phyloP scores from a whole-genome alignment of 2,113 vertebrate genomes.

The Malurus alboscapulatus region DNA sequence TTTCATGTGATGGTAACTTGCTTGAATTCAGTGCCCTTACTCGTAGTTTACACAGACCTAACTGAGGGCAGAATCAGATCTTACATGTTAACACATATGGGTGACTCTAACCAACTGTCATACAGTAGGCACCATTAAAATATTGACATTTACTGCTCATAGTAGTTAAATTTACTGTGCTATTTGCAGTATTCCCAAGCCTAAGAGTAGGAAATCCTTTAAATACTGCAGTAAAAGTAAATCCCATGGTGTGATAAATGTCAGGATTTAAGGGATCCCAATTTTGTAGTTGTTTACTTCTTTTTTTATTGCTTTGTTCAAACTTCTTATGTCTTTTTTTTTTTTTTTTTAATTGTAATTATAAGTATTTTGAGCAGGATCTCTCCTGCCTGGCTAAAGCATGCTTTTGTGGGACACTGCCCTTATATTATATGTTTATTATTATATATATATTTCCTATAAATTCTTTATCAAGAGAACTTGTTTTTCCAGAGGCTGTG shows the following conservation, averaged over 20 bases:
- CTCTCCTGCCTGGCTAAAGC: not conserved
- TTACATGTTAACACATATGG: not conserved
- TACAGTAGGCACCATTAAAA: constrained; percentile 61
- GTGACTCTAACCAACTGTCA: constrained; percentile 39
- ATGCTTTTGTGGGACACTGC: not conserved
- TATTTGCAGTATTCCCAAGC: constrained; percentile 60
- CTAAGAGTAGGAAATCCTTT: constrained; percentile 60
- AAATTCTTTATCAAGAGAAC: not conserved
- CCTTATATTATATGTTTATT: too few species aligned
- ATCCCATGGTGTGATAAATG: constrained; percentile 64
- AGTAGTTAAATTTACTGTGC: constrained; percentile 63
- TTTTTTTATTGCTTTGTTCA: not conserved
- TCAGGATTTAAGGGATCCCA: constrained; percentile 43
- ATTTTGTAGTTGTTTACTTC: constrained; percentile 28
- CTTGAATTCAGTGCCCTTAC: not conserved
- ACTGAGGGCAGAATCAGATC: not conserved
- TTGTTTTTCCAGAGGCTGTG: not conserved
- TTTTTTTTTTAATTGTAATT: not conserved
- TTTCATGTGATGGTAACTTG: not conserved
- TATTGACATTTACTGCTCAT: constrained; percentile 62
- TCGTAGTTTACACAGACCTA: not conserved
- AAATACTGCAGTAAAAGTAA: constrained; percentile 66
- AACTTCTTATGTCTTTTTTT: not conserved
- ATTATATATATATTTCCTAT: not conserved
- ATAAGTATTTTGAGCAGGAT: not conserved